A percentile compares a stretch with the other conserved stretches of the same genome.
Evolutionary conservation across 2,888 invertebrate genomes (phyloP).

Genomic region (Norana najaformis): DNA sequence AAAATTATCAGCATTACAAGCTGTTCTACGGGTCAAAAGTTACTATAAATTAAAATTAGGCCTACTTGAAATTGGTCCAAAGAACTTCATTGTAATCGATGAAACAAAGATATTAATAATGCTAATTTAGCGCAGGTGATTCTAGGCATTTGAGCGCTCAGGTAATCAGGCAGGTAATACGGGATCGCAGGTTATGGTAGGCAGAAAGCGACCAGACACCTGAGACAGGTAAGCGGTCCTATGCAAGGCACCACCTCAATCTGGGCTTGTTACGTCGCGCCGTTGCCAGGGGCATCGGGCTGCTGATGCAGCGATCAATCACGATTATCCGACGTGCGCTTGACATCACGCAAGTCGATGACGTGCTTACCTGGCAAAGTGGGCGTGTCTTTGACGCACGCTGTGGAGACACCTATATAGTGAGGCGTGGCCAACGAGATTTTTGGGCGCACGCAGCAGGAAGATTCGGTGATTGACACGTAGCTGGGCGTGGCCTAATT

Average conservation of each 20-base stretch:
- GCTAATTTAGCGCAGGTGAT: neutral
- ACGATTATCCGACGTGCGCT: neutral
- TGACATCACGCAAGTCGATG: neutral
- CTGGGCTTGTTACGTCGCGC: neutral
- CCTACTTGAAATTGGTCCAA: neutral
- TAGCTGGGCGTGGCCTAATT: neutral
- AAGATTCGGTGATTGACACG: neutral
- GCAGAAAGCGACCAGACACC: neutral
- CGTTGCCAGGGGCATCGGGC: neutral
- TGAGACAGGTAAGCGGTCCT: constrained; percentile 13
- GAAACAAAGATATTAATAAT: neutral
- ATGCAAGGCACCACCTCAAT: constrained; percentile 1
- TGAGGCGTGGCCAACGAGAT: neutral
- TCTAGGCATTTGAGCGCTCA: neutral
- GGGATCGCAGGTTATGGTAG: neutral
- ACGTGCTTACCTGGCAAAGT: neutral
- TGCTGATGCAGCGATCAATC: neutral
- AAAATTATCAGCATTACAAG: too few relatives aligned
- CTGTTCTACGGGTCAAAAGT: too few relatives aligned
- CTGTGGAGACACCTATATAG: neutral
- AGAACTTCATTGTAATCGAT: neutral
- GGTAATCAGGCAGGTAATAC: neutral
- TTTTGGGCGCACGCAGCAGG: neutral
- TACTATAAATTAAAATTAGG: neutral
- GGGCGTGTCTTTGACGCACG: neutral